Evolutionary conservation across 2,888 invertebrate species (phyloP), one percentile per base, ranked within the genome.

Genomic region (Aethes cnicana): DNA sequence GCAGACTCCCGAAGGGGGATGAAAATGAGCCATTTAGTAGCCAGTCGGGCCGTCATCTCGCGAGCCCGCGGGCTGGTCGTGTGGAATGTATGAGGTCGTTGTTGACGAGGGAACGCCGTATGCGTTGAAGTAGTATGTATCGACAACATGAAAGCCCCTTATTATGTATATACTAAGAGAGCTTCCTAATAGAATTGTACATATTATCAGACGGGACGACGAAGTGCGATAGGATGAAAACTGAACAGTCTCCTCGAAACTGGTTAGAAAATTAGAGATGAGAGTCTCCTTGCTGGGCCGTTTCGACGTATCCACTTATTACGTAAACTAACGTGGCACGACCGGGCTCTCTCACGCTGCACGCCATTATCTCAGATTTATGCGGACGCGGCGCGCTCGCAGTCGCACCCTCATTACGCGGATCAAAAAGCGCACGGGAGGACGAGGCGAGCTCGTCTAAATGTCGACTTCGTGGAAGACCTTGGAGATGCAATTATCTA

Each of bases 291-390:
- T 69, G 71, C 68, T 64, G 58, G 75, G 68, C 74, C 68, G 70
- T 75, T 77, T 74, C 67, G 68, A 74, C 69, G 74, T 74, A 79
- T 77, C 71, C 71, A 80, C 74, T 81, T 82, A 82, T 84, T 84
- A 80, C 81, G 75, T 79, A 80, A 81, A 77, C 72, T 73, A 72
- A 82, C 72, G 74, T 78, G 72, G 77, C 81, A 84, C 83, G 83
- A 84, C 75, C 64, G 70, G 68, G 77, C 80, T 82, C 81, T 83
- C 83, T 85, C 84, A 85, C 83, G 84, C 75, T 83, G 72, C 63
- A 65, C 73, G 68, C 79, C 75, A 84, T 84, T 81, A 83, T 78
- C 71, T 75, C 63, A 76, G 77, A 80, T 84, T 82, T 83, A 82
- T 84, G 79, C 77, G 74, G 77, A 79, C 76, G 74, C 73, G 61